Evolutionary conservation across 2,797 vertebrate genomes (phyloP).

Genomic region (Florisuga fusca): DNA sequence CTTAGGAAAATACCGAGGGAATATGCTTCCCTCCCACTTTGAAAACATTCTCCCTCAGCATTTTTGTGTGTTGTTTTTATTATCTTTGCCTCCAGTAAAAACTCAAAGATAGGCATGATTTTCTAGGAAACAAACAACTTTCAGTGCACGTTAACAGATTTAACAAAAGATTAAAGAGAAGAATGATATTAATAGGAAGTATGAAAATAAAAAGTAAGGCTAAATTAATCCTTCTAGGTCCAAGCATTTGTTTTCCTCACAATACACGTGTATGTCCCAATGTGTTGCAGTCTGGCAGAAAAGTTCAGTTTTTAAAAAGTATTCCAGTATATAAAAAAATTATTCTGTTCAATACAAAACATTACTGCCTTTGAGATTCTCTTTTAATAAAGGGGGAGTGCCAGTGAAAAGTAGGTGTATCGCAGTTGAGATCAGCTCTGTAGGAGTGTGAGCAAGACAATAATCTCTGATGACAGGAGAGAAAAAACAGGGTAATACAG

Average conservation of each 20-base stretch:
- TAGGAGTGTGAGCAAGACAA: not conserved
- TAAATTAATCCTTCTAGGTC: not conserved
- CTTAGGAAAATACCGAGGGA: slow-evolving; percentile 54
- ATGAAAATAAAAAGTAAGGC: not conserved
- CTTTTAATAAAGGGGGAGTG: not conserved
- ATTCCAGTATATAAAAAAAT: not conserved
- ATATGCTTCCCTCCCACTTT: slow-evolving; percentile 39
- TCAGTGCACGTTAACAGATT: slow-evolving; percentile 23
- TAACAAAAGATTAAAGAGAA: slow-evolving; percentile 23
- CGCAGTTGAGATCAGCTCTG: not conserved
- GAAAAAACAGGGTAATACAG: not conserved
- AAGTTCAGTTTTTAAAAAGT: not conserved
- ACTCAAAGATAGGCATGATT: slow-evolving; percentile 5
- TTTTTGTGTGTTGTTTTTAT: not conserved
- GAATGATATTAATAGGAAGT: not conserved
- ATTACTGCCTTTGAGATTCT: not conserved
- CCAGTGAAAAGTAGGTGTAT: not conserved
- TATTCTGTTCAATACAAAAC: not conserved
- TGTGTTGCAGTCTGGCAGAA: not conserved
- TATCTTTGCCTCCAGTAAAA: slow-evolving; percentile 34
- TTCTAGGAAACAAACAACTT: not conserved
- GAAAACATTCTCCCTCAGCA: slow-evolving; percentile 12
- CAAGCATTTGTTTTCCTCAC: not conserved
- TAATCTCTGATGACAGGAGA: not conserved
- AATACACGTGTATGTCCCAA: not conserved